Evolutionary conservation across 2,888 invertebrate species (phyloP).

Genomic region (Apamea monoglypha): DNA sequence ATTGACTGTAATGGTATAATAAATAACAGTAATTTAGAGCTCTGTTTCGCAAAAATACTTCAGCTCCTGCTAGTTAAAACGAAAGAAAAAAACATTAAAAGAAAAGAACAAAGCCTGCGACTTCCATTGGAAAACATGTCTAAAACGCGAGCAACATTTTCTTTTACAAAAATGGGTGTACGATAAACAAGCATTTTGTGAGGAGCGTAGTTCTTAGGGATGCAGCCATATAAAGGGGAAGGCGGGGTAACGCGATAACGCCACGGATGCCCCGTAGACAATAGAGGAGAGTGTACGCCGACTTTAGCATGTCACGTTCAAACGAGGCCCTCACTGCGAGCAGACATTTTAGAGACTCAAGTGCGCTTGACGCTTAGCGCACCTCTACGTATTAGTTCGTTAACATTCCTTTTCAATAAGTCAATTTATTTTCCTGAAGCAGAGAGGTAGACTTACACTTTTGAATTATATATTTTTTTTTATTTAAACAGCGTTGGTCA

Average conservation of each 20-base stretch:
- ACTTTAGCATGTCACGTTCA: conserved; percentile 66
- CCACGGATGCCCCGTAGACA: conserved; percentile 74
- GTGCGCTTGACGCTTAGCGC: conserved; percentile 38
- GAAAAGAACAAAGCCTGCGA: conserved; percentile 56
- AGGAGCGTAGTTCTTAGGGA: conserved; percentile 66
- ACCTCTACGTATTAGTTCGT: conserved; percentile 46
- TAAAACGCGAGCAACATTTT: conserved; percentile 64
- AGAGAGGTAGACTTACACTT: background rate
- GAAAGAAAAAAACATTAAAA: conserved; percentile 47
- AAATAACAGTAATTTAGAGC: conserved; percentile 56
- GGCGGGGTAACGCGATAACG: conserved; percentile 74
- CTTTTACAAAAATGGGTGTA: conserved; percentile 60
- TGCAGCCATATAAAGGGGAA: conserved; percentile 74
- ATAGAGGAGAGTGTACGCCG: conserved; percentile 68
- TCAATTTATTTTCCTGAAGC: conserved; percentile 15
- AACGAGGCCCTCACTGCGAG: conserved; percentile 47
- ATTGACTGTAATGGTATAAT: conserved; percentile 54
- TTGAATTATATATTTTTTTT: background rate
- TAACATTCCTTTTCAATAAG: conserved; percentile 18
- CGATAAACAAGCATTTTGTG: conserved; percentile 66
- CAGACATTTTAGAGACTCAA: conserved; percentile 60
- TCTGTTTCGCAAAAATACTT: conserved; percentile 41
- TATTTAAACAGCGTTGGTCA: background rate
- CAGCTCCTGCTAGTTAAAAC: conserved; percentile 43
- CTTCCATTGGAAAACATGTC: conserved; percentile 54